These are phyloP conservation scores for Pterocles burchelli DNA, from an alignment of 2,113 vertebrate species.

Conservation along the genomic window DNA sequence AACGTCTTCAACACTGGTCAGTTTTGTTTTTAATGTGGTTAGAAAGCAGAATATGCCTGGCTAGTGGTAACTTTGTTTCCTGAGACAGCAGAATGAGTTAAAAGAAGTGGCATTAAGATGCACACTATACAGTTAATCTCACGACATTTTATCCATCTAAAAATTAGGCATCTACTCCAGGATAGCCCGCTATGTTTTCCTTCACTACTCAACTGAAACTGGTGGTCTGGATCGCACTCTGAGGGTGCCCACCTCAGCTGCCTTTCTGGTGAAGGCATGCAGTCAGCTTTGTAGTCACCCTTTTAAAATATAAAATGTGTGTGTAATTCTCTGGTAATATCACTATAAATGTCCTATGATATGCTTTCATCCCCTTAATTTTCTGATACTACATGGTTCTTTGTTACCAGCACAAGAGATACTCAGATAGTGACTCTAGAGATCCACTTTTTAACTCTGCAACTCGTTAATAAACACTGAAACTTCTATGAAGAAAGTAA, in stretches of 20 bases:
- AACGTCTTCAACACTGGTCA: accelerated
- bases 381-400: background rate
- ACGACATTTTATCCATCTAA: background rate
- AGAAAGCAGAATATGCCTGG: background rate
- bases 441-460: background rate
- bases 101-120: background rate
- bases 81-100: background rate
- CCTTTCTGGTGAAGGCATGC: background rate
- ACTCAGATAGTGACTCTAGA: background rate
- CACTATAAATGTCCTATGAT: background rate
- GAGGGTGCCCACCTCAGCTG: background rate
- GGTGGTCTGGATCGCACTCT: background rate
- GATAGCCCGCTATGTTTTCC: background rate
- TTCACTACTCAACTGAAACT: background rate
- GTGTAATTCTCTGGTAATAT: background rate
- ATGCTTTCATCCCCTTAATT: background rate
- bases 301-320: background rate
- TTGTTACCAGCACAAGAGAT: background rate
- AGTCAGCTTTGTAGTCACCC: background rate
- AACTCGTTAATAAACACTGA: background rate
- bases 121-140: background rate
- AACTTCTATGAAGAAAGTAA: background rate
- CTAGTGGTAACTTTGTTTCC: background rate
- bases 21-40: background rate
- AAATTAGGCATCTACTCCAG: background rate